Evolutionary conservation across 2,888 invertebrate species (phyloP).

Genomic region (Neocrepidodera transversa): DNA sequence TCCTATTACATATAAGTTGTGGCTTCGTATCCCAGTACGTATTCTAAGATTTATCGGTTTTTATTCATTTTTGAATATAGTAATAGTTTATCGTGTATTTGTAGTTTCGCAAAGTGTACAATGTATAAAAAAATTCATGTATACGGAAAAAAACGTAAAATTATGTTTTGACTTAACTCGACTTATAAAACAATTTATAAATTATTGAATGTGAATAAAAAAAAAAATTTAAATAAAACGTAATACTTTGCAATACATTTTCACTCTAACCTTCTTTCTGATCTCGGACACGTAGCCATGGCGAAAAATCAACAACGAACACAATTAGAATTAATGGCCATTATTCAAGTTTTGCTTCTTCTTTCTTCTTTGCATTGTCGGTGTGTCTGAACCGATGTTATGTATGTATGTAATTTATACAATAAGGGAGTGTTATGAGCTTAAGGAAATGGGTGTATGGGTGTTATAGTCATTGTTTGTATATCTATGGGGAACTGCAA

Average conservation of each 20-base stretch:
- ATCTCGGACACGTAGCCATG: neutral
- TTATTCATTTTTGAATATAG: too few relatives aligned
- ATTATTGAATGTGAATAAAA: too few relatives aligned
- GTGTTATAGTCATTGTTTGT: neutral
- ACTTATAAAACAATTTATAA: too few relatives aligned
- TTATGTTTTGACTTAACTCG: too few relatives aligned
- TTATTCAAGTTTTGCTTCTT: conserved; percentile 29
- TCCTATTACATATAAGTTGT: neutral
- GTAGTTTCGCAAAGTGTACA: too few relatives aligned
- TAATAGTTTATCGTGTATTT: too few relatives aligned
- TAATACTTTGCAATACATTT: too few relatives aligned
- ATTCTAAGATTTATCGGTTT: too few relatives aligned
- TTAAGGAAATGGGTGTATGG: neutral
- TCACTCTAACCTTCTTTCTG: neutral
- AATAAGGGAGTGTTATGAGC: conserved; percentile 2
- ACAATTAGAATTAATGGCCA: conserved; percentile 35
- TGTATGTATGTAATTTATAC: conserved; percentile 11
- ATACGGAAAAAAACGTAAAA: too few relatives aligned
- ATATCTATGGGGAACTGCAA: neutral
- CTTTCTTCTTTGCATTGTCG: conserved; percentile 21
- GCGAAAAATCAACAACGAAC: conserved; percentile 20
- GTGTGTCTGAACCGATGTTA: conserved; percentile 1
- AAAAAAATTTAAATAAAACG: too few relatives aligned
- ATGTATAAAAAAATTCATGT: too few relatives aligned
- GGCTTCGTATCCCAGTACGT: neutral